Base-by-base conservation (phyloP, 2,113 vertebrate species). In the Loxodonta africana region DNA sequence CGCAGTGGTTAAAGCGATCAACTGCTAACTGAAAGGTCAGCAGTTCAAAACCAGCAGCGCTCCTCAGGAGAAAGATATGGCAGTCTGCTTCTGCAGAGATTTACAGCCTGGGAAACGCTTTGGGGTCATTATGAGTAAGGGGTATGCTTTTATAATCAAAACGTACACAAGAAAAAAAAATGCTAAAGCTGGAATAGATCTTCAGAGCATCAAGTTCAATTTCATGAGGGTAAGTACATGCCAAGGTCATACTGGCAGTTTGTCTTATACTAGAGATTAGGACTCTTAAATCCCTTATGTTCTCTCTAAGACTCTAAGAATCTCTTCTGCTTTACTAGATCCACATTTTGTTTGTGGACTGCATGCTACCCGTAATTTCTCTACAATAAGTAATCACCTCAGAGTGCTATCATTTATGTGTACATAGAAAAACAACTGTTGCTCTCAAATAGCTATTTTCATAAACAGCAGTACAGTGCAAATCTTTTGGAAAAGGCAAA, bases 351-450 rank as follows among this genome's bases (percentile, higher is more conserved):
- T 28, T 74, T 33, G 85, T 23, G 33, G 33, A 44, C 83, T 60
- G 37, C 4, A 67, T 7, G 23, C 25, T 48, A 65, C 1, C 30
- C 67, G 26, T 20, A n/a, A 60, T 71, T 37, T 94, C 82, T 57
- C 81, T 46, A 51, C 33, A 44, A 12, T 20, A 62, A 62, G n/a
- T 1, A 51, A 74, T 67, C 86, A 62, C n/a, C 91, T 94, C 57
- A 15, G 25, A 87, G 12, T 23, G 51, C 20, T 77, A 37, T 73
- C n/a, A 60, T 65, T 94, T n/a, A 74, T 71, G 53, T 74, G 41
- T 46, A 77, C 0, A 53, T 25, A 73, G 14, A 94, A 81, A 96
- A 90, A 94, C 91, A 95, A 89, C 76, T 88, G 76, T 78, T 97
- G 87, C 71, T 96, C 37, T 92, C 57, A 71, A 88, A 73, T 2